Percentiles rank a stretch among this genome's conserved stretches.
Conservation (phyloP, 2,113 vertebrate genomes). For the Albula glossodonta region DNA sequence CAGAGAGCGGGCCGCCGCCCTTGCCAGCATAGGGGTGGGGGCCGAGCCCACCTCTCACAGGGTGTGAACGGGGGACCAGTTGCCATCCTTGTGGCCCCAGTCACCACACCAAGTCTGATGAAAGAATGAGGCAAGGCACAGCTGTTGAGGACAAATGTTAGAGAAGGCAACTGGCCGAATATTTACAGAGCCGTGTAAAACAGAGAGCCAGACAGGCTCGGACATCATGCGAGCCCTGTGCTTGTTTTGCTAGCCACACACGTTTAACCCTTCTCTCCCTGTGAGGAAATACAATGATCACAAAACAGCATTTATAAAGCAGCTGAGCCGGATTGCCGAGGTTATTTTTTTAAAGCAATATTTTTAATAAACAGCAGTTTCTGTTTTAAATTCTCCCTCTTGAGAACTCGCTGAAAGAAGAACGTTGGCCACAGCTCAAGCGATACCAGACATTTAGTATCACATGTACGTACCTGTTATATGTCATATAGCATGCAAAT, state of each 20-base stretch:
- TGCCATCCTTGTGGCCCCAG: slow-evolving; percentile 36
- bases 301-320: no score
- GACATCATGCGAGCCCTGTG: not conserved
- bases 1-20: not conserved
- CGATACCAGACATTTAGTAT: no score
- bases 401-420: no score
- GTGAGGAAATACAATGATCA: no score
- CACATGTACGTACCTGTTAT: no score
- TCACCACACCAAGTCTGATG: slow-evolving; percentile 58
- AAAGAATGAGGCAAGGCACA: slow-evolving; percentile 54
- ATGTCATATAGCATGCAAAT: no score
- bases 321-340: no score
- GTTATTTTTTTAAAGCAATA: no score
- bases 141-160: slow-evolving; percentile 73
- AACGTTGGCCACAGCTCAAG: no score
- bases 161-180: slow-evolving; percentile 64
- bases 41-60: not conserved
- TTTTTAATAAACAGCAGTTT: no score
- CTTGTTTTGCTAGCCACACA: not conserved
- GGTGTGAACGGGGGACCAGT: slow-evolving; percentile 22
- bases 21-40: not conserved
- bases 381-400: no score
- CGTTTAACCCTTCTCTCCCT: no score
- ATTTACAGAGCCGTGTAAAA: slow-evolving; percentile 32
- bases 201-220: not conserved